Percentiles rank a stretch among this genome's conserved stretches.
Conservation (phyloP, 2,888 invertebrate genomes). For the Lydus trimaculatus region DNA sequence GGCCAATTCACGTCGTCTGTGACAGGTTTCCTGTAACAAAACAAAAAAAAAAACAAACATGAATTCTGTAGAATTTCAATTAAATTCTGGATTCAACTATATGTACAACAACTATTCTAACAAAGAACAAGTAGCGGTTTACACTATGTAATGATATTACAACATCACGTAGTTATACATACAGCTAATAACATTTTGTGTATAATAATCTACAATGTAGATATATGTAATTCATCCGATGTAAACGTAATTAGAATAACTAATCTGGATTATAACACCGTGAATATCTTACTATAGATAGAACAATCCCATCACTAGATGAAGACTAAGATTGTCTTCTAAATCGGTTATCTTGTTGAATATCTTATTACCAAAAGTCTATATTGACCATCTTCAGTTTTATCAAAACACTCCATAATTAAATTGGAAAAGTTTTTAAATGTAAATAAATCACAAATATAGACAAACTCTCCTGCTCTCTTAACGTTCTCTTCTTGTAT, state of each 20-base stretch:
- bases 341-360: not conserved
- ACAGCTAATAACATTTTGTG: constrained; percentile 27
- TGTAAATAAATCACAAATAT: not conserved
- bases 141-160: not conserved
- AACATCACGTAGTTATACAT: constrained; percentile 7
- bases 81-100: too few species aligned
- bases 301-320: not conserved
- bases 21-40: constrained; percentile 65
- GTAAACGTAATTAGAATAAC: constrained; percentile 54
- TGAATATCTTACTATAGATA: constrained; percentile 30
- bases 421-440: constrained; percentile 1
- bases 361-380: not conserved
- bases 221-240: constrained; percentile 39
- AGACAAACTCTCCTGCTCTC: too few species aligned
- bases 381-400: not conserved
- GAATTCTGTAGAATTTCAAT: too few species aligned
- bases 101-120: too few species aligned
- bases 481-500: not conserved
- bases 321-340: not conserved
- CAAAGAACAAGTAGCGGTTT: not conserved
- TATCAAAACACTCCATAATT: not conserved
- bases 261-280: constrained; percentile 54
- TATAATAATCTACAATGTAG: constrained; percentile 33
- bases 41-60: constrained; percentile 37
- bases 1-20: constrained; percentile 86